These are phyloP conservation scores for Proisotoma minuta DNA, from an alignment of 2,888 invertebrate genomes.

Conservation along the genomic window DNA sequence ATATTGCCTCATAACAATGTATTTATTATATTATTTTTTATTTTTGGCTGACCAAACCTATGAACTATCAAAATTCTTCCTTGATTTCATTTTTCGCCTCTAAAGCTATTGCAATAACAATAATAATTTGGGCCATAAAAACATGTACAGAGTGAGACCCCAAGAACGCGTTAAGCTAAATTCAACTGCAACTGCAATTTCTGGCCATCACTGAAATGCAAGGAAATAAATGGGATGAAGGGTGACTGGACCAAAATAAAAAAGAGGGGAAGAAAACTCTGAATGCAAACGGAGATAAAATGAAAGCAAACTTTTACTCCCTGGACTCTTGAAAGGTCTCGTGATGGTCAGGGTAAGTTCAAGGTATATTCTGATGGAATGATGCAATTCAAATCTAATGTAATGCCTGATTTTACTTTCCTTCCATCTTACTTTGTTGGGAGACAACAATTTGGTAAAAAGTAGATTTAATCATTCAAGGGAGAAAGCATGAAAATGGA, in stretches of 20 bases:
- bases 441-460: no score
- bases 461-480: no score
- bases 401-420: neutral
- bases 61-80: constrained; percentile 9
- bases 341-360: neutral
- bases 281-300: constrained; percentile 9
- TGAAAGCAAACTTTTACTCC: constrained; percentile 12
- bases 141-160: neutral
- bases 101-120: constrained; percentile 15
- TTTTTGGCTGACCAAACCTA: no score
- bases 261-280: constrained; percentile 1
- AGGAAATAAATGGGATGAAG: no score
- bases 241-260: no score
- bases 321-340: neutral
- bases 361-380: neutral
- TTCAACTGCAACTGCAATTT: no score
- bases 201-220: no score
- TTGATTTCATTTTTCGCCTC: constrained; percentile 15
- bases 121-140: constrained; percentile 14
- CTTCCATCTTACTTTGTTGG: constrained; percentile 1
- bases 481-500: no score
- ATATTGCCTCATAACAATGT: neutral
- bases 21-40: no score
- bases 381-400: neutral
- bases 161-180: neutral